Evolutionary conservation across 35 echinoderm and acorn worm genomes (phyloP).

Genomic region (Strongylocentrotus purpuratus): DNA sequence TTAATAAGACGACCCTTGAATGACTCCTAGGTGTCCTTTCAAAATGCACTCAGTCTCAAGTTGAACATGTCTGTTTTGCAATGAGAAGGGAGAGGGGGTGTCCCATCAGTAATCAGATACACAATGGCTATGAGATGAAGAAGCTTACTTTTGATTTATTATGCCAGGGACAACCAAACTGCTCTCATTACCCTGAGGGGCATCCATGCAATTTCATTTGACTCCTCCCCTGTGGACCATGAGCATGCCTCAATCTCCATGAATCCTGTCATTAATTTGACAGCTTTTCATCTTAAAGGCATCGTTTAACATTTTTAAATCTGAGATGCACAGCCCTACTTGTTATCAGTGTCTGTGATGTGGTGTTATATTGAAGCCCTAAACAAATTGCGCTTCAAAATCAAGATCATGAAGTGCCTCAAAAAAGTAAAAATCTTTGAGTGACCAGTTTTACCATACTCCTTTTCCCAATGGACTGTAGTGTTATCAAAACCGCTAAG

Average conservation of each 20-base stretch:
- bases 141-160: conserved; percentile 4
- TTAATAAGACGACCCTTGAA: not conserved
- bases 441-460: too few species aligned
- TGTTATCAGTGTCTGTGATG: too few species aligned
- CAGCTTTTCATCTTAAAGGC: not conserved
- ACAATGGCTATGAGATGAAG: not conserved
- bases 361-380: too few species aligned
- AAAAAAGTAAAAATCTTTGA: too few species aligned
- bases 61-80: not conserved
- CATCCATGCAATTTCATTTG: not conserved
- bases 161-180: not conserved
- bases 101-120: not conserved
- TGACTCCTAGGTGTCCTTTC: not conserved
- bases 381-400: too few species aligned
- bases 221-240: not conserved
- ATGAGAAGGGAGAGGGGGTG: not conserved
- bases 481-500: too few species aligned
- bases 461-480: too few species aligned
- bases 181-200: not conserved
- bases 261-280: not conserved
- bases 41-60: not conserved
- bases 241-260: not conserved
- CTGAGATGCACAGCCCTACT: too few species aligned
- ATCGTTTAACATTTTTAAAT: too few species aligned
- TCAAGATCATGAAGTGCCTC: too few species aligned